These are phyloP conservation scores for Desmodus rotundus DNA, from an alignment of 2,113 vertebrate genomes.

Conservation along the genomic window DNA sequence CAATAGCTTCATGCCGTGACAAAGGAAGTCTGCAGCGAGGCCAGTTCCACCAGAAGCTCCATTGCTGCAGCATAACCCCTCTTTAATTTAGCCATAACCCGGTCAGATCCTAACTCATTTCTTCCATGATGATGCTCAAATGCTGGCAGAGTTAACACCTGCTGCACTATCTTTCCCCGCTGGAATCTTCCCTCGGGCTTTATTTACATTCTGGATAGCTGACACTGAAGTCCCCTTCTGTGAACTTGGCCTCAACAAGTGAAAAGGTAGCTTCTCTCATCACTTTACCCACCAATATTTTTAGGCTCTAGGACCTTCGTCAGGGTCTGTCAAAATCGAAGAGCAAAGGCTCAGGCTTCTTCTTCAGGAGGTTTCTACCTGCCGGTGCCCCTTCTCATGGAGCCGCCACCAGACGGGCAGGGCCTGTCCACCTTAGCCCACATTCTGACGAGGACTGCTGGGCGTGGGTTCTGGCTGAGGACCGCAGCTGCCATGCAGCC, in stretches of 20 bases:
- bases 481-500: not conserved
- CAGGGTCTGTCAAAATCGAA: constrained; percentile 67
- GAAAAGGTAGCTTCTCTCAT: constrained; percentile 99
- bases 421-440: constrained; percentile 82
- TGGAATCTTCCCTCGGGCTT: constrained; percentile 95
- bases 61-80: constrained; percentile 97
- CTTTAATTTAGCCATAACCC: constrained; percentile 95
- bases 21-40: constrained; percentile 97
- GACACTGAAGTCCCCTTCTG: constrained; percentile 97
- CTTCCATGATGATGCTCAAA: constrained; percentile 95
- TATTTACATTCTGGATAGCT: constrained; percentile 98
- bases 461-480: not conserved
- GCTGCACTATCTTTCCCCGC: constrained; percentile 97
- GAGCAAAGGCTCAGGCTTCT: constrained; percentile 97
- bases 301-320: constrained; percentile 45
- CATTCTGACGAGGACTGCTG: not conserved
- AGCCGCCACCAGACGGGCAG: constrained; percentile 89
- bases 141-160: constrained; percentile 95
- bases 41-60: constrained; percentile 94
- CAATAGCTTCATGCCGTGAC: constrained; percentile 97
- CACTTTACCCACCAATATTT: constrained; percentile 96
- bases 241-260: constrained; percentile 96
- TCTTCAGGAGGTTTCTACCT: constrained; percentile 95
- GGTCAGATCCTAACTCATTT: constrained; percentile 95
- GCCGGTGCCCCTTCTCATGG: constrained; percentile 97